A percentile compares a stretch with the other conserved stretches of the same genome.
Evolutionary conservation across 2,888 invertebrate genomes (phyloP).

Genomic region (Phyto melanocephala): DNA sequence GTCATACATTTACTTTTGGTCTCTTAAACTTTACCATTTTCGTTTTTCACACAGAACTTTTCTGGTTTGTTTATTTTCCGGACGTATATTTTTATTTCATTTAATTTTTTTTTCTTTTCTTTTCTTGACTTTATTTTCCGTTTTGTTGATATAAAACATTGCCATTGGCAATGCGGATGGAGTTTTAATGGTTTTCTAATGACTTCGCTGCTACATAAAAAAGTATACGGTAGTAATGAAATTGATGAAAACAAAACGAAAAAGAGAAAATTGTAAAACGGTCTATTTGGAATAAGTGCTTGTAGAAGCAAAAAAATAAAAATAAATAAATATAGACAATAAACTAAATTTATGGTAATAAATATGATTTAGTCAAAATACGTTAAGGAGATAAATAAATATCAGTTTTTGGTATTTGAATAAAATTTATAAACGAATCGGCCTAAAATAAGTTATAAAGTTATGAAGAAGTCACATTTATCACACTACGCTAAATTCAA

Average conservation of each 20-base stretch:
- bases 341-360: slow-evolving; percentile 11
- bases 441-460: too few species aligned
- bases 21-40: not conserved
- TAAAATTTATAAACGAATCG: too few species aligned
- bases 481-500: too few species aligned
- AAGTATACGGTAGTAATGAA: slow-evolving; percentile 18
- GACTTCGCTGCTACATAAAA: not conserved
- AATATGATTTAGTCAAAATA: not conserved
- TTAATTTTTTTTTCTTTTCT: too few species aligned
- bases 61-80: slow-evolving; percentile 5
- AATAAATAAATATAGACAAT: not conserved
- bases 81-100: slow-evolving; percentile 3
- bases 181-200: slow-evolving; percentile 59
- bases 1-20: not conserved
- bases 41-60: not conserved
- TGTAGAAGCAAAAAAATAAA: not conserved
- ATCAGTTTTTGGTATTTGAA: not conserved
- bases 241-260: not conserved
- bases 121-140: slow-evolving; percentile 28
- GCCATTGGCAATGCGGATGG: slow-evolving; percentile 56
- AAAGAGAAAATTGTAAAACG: too few species aligned
- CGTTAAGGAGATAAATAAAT: not conserved
- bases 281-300: not conserved
- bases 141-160: slow-evolving; percentile 31
- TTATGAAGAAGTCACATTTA: too few species aligned